Percentiles rank a stretch among this genome's conserved stretches.
These are phyloP conservation scores for Parnassius smintheus DNA, from an alignment of 2,888 invertebrate genomes.

Conservation along the genomic window DNA sequence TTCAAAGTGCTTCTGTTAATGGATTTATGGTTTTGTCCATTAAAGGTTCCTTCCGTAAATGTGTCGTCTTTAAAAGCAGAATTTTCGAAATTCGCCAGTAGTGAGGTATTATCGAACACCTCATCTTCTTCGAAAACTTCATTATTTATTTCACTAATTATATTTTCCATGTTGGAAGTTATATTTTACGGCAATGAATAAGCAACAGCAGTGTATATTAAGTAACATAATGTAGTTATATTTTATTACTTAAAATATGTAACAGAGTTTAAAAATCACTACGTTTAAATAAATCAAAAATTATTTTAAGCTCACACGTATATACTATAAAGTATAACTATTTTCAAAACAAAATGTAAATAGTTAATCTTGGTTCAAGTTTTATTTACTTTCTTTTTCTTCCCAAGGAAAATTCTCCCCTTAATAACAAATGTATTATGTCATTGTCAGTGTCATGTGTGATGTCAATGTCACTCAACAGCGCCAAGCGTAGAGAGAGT, in stretches of 20 bases:
- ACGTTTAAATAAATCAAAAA: too few relatives aligned
- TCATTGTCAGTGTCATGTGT: not conserved
- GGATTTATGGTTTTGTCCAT: slow-evolving; percentile 46
- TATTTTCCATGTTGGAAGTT: slow-evolving; percentile 6
- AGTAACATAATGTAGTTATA: not conserved
- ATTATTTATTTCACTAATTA: slow-evolving; percentile 1
- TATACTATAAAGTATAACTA: too few relatives aligned
- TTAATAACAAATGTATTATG: too few relatives aligned
- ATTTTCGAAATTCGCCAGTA: slow-evolving; percentile 63
- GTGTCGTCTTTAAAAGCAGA: slow-evolving; percentile 48
- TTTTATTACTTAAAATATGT: not conserved
- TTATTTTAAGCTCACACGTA: too few relatives aligned
- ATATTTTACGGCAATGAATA: slow-evolving; percentile 1
- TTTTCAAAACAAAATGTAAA: too few relatives aligned
- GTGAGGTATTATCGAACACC: slow-evolving; percentile 64
- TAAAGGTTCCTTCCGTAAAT: slow-evolving; percentile 31
- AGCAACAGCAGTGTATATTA: not conserved
- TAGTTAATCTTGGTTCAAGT: too few relatives aligned
- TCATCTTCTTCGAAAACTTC: slow-evolving; percentile 52
- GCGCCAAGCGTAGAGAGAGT: too few relatives aligned
- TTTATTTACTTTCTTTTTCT: too few relatives aligned
- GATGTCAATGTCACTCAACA: not conserved
- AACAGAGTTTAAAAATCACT: too few relatives aligned
- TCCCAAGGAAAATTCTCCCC: too few relatives aligned
- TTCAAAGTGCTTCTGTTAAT: slow-evolving; percentile 52